Conservation (phyloP, 2,888 invertebrate genomes). For the Tachina grossa region DNA sequence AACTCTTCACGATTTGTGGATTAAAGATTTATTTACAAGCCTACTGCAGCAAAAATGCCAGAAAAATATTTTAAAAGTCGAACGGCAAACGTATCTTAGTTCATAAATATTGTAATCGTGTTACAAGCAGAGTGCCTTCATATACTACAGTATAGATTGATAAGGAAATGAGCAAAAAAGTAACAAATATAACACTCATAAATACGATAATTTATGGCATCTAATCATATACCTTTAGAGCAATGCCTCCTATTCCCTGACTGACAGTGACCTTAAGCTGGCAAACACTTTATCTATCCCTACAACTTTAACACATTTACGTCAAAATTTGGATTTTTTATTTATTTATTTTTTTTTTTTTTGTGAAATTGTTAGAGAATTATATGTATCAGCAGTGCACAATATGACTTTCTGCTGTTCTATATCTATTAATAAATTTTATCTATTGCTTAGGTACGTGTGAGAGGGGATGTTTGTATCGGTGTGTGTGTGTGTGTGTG, state of each 20-base stretch:
- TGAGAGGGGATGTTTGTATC: too few relatives aligned
- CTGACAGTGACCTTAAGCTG: conserved; percentile 53
- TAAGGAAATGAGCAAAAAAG: not conserved
- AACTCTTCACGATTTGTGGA: conserved; percentile 68
- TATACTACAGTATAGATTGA: not conserved
- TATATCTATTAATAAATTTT: not conserved
- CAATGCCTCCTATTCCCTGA: not conserved
- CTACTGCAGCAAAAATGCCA: not conserved
- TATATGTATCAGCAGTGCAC: conserved; percentile 17
- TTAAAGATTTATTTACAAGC: conserved; percentile 73
- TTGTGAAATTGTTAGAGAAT: conserved; percentile 6
- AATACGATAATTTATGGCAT: conserved; percentile 11
- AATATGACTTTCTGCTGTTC: not conserved
- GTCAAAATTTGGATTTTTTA: not conserved
- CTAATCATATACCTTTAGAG: not conserved
- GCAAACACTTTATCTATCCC: conserved; percentile 19
- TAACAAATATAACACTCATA: not conserved
- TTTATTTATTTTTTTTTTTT: conserved; percentile 20
- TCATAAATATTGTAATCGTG: conserved; percentile 59
- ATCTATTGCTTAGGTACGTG: not conserved
- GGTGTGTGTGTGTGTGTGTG: not conserved
- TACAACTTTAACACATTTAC: conserved; percentile 4
- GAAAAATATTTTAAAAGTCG: conserved; percentile 37
- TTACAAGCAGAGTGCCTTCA: conserved; percentile 7
- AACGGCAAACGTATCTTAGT: conserved; percentile 21